phyloP scores from a whole-genome alignment of 2,888 invertebrate species.

The Spicauda simplicius region DNA sequence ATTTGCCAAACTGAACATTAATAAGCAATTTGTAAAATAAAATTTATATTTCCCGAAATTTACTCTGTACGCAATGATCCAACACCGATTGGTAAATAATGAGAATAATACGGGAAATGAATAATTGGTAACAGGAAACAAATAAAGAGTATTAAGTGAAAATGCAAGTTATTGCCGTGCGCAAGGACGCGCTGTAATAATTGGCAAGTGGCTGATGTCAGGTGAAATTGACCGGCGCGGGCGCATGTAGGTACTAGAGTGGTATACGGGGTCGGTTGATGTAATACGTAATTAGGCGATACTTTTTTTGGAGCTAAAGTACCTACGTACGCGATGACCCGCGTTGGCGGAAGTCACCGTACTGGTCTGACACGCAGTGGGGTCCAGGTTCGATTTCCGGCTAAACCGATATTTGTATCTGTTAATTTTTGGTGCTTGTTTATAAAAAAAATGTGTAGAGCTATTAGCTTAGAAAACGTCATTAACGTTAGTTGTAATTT shows the following conservation, averaged over 20 bases:
- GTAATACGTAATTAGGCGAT: conserved; percentile 19
- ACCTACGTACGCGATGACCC: too few species aligned
- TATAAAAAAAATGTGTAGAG: too few species aligned
- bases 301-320: background rate
- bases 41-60: conserved; percentile 28
- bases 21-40: conserved; percentile 16
- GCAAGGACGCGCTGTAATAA: conserved; percentile 42
- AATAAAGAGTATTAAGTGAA: conserved; percentile 43
- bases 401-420: too few species aligned
- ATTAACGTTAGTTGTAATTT: too few species aligned
- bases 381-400: too few species aligned
- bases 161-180: conserved; percentile 38
- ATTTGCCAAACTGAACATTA: conserved; percentile 20
- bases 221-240: conserved; percentile 47
- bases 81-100: conserved; percentile 28
- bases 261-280: conserved; percentile 11
- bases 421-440: too few species aligned
- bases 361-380: too few species aligned
- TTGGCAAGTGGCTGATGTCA: conserved; percentile 37
- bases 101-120: conserved; percentile 41
- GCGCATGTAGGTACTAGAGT: conserved; percentile 29
- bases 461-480: too few species aligned
- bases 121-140: conserved; percentile 44
- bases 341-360: too few species aligned
- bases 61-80: conserved; percentile 22